Percentiles rank a stretch among this genome's conserved stretches.
phyloP scores from a whole-genome alignment of 2,888 invertebrate species.

The Heliconius aoede region DNA sequence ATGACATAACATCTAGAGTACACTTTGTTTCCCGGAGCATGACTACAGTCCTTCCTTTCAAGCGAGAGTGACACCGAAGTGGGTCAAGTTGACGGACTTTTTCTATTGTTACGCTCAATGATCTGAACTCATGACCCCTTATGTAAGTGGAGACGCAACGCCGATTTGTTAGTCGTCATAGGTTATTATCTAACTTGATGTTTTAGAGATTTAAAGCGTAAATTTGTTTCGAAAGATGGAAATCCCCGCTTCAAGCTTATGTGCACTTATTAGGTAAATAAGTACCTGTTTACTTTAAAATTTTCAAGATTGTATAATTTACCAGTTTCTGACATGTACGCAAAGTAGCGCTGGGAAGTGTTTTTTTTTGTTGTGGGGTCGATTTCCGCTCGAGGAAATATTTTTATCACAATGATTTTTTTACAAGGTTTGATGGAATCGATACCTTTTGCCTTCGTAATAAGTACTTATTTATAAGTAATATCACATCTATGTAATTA shows the following conservation, averaged over 20 bases:
- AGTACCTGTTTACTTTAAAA: background rate
- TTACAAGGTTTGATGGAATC: no score
- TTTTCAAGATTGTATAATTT: background rate
- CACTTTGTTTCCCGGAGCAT: slow-evolving; percentile 11
- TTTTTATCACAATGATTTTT: no score
- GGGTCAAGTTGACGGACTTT: slow-evolving; percentile 79
- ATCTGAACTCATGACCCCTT: slow-evolving; percentile 69
- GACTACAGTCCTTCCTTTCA: slow-evolving; percentile 59
- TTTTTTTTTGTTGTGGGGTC: background rate
- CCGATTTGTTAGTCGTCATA: slow-evolving; percentile 24
- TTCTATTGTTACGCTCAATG: slow-evolving; percentile 70
- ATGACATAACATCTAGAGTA: background rate
- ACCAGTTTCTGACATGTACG: background rate
- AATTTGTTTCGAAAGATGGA: background rate
- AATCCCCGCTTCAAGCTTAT: background rate
- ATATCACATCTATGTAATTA: no score
- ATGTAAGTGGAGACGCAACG: slow-evolving; percentile 54
- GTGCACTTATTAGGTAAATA: background rate
- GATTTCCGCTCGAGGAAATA: background rate
- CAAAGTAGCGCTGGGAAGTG: background rate
- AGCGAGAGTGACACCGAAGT: slow-evolving; percentile 67
- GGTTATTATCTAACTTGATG: slow-evolving; percentile 18
- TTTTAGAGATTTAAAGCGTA: background rate
- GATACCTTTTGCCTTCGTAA: no score
- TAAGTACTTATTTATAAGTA: no score